Evolutionary conservation across 2,113 vertebrate genomes (phyloP).

Genomic region (Lipophrys pholis): DNA sequence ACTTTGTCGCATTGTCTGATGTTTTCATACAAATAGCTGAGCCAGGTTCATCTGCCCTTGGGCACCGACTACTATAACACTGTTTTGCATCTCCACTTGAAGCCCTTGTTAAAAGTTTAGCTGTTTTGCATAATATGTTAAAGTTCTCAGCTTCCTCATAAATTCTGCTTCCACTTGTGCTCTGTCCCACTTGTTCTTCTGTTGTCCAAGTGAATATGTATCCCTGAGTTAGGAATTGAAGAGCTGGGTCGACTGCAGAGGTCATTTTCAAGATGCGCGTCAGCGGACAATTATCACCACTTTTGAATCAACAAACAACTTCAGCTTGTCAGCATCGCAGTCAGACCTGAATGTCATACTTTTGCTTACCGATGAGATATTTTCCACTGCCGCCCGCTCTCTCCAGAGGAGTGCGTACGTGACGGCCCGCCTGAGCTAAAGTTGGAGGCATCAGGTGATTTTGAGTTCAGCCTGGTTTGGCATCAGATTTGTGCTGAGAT

Average conservation of each 20-base stretch:
- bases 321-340: slow-evolving; percentile 57
- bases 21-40: slow-evolving; percentile 17
- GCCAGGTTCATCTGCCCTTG: slow-evolving; percentile 14
- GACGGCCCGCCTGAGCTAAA: slow-evolving; percentile 45
- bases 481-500: slow-evolving; percentile 62
- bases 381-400: slow-evolving; percentile 34
- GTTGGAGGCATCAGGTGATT: slow-evolving; percentile 51
- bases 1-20: background rate
- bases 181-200: slow-evolving; percentile 55
- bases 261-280: slow-evolving; percentile 59
- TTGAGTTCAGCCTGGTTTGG: slow-evolving; percentile 48
- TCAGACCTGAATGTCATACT: slow-evolving; percentile 49
- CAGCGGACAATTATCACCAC: slow-evolving; percentile 67
- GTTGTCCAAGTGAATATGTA: slow-evolving; percentile 47
- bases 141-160: slow-evolving; percentile 52
- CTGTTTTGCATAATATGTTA: slow-evolving; percentile 69
- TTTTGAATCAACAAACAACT: slow-evolving; percentile 81
- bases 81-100: slow-evolving; percentile 46
- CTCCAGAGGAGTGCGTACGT: slow-evolving; percentile 24
- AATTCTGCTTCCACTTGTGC: slow-evolving; percentile 59
- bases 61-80: slow-evolving; percentile 10
- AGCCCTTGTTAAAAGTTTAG: slow-evolving; percentile 60
- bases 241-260: slow-evolving; percentile 51
- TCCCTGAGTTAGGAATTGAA: slow-evolving; percentile 57
- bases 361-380: slow-evolving; percentile 59